A percentile compares a stretch with the other conserved stretches of the same genome.
Evolutionary conservation across 2,113 vertebrate species (phyloP).

Genomic region (Silurus asotus): DNA sequence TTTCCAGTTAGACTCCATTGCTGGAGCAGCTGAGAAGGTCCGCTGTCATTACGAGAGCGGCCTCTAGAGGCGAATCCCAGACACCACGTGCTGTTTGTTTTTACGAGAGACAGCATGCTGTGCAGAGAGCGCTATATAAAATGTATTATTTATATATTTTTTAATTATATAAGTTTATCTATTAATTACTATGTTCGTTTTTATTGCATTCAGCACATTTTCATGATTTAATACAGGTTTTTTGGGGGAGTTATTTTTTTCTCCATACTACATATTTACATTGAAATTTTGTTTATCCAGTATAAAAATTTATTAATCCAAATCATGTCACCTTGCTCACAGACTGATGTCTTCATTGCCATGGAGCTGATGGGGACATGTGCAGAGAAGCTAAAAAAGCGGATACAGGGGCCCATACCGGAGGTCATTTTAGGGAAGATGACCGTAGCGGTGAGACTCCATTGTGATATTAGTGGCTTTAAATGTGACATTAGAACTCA

Average conservation of each 20-base stretch:
- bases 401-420: slow-evolving; percentile 91
- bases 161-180: too few relatives aligned
- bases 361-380: slow-evolving; percentile 97
- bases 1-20: too few relatives aligned
- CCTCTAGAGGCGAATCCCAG: too few relatives aligned
- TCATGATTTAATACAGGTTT: not conserved
- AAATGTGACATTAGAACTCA: not conserved
- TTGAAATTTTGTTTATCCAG: not conserved
- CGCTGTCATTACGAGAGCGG: too few relatives aligned
- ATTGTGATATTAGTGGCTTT: not conserved
- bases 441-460: slow-evolving; percentile 85
- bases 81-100: too few relatives aligned
- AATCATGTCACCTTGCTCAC: not conserved
- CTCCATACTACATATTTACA: not conserved
- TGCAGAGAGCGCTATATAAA: too few relatives aligned
- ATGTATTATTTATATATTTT: too few relatives aligned
- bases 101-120: too few relatives aligned
- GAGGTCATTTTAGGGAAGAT: slow-evolving; percentile 93
- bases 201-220: too few relatives aligned
- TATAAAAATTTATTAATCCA: not conserved
- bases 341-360: slow-evolving; percentile 96
- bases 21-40: too few relatives aligned
- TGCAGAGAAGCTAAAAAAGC: slow-evolving; percentile 93
- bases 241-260: not conserved
- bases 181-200: too few relatives aligned